Conservation (phyloP, 2,888 invertebrate genomes). For the Pherbina coryleti region DNA sequence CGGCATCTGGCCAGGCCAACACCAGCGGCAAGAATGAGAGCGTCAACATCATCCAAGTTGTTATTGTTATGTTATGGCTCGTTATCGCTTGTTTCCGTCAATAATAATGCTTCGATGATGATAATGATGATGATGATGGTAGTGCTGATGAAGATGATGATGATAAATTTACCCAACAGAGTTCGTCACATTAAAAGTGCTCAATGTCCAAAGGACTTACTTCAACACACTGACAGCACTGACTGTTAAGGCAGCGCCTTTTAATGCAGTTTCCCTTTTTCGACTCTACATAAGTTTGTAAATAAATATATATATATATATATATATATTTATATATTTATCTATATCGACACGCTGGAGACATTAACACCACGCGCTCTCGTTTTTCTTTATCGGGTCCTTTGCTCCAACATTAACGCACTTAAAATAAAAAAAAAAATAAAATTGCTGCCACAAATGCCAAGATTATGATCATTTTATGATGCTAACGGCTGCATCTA, state of each 20-base stretch:
- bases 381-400: neutral
- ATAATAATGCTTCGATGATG: conserved; percentile 45
- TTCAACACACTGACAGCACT: neutral
- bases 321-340: neutral
- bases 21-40: neutral
- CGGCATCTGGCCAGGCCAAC: neutral
- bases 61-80: conserved; percentile 49
- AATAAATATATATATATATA: no score
- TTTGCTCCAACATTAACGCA: conserved; percentile 18
- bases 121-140: neutral
- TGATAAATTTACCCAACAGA: neutral
- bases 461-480: conserved; percentile 26
- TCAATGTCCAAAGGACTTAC: neutral
- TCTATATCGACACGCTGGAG: neutral
- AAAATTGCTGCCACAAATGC: neutral
- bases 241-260: neutral
- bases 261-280: conserved; percentile 10
- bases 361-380: neutral
- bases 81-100: conserved; percentile 49
- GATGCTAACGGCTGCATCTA: neutral
- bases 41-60: conserved; percentile 2
- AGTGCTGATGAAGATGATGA: neutral
- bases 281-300: neutral
- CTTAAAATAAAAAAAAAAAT: neutral
- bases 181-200: neutral